These are phyloP conservation scores for Sialis lutaria DNA, from an alignment of 2,888 invertebrate genomes.

Conservation along the genomic window DNA sequence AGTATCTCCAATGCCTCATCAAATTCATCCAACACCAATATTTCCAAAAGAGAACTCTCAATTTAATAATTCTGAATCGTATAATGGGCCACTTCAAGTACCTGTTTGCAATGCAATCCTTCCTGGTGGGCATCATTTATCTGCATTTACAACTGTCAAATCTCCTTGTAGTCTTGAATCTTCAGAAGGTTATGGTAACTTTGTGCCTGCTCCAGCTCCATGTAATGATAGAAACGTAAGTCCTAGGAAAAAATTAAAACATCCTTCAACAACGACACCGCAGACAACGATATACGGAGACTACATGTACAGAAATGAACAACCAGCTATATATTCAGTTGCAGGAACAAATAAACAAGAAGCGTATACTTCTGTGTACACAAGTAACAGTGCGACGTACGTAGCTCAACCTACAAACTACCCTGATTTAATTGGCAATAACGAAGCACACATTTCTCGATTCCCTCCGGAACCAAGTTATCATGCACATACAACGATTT, in stretches of 20 bases:
- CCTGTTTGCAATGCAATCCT: conserved; percentile 18
- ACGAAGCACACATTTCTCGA: conserved; percentile 26
- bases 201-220: conserved; percentile 33
- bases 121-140: conserved; percentile 31
- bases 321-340: conserved; percentile 57
- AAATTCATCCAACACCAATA: conserved; percentile 9
- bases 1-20: conserved; percentile 12
- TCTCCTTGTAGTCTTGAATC: conserved; percentile 31
- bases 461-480: conserved; percentile 37
- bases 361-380: conserved; percentile 56
- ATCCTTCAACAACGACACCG: conserved; percentile 17
- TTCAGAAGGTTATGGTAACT: conserved; percentile 27
- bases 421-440: conserved; percentile 47
- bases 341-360: conserved; percentile 54
- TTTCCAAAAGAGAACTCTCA: conserved; percentile 19
- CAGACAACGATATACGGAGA: conserved; percentile 21
- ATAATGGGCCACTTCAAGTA: conserved; percentile 17
- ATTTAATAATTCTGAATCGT: conserved; percentile 34
- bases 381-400: conserved; percentile 44
- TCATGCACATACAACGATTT: conserved; percentile 36
- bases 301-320: conserved; percentile 29
- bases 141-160: conserved; percentile 34
- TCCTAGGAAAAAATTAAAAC: conserved; percentile 27
- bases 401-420: conserved; percentile 42
- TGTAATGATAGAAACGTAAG: conserved; percentile 30